Evolutionary conservation across 64 coral and sea anemone species (phyloP).

Genomic region (Pocillopora verrucosa): DNA sequence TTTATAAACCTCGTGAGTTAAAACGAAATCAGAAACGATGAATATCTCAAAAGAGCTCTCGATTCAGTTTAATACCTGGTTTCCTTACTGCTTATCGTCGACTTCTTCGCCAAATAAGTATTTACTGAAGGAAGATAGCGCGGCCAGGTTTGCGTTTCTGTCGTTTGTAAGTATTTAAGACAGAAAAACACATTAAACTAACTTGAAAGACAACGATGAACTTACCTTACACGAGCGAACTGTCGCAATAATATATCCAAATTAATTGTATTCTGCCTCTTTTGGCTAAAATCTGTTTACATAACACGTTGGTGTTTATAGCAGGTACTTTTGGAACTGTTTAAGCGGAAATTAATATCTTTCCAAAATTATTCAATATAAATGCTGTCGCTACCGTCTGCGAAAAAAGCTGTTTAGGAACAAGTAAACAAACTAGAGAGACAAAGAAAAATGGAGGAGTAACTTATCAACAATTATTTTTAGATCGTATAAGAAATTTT

Average conservation of each 20-base stretch:
- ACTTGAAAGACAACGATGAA: not conserved
- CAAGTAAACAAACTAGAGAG: too few species aligned
- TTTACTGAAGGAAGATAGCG: too few species aligned
- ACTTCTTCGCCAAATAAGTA: too few species aligned
- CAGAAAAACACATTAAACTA: not conserved
- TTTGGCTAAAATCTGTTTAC: not conserved
- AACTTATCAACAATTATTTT: too few species aligned
- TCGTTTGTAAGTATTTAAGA: not conserved
- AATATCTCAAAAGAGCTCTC: too few species aligned
- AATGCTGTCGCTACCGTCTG: not conserved
- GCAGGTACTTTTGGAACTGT: constrained; percentile 1
- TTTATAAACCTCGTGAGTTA: too few species aligned
- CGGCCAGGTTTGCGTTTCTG: not conserved
- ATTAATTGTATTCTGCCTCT: not conserved
- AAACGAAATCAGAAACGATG: too few species aligned
- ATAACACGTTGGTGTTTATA: not conserved
- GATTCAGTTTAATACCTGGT: too few species aligned
- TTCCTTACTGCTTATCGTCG: too few species aligned
- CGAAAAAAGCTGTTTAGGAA: not conserved
- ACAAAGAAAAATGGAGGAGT: too few species aligned
- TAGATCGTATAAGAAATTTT: too few species aligned
- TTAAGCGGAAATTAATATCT: not conserved
- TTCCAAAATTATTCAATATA: not conserved
- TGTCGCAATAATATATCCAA: not conserved
- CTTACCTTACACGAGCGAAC: not conserved